These are phyloP conservation scores for Pachliopta kotzebuea DNA, from an alignment of 2,888 invertebrate genomes.

Conservation along the genomic window DNA sequence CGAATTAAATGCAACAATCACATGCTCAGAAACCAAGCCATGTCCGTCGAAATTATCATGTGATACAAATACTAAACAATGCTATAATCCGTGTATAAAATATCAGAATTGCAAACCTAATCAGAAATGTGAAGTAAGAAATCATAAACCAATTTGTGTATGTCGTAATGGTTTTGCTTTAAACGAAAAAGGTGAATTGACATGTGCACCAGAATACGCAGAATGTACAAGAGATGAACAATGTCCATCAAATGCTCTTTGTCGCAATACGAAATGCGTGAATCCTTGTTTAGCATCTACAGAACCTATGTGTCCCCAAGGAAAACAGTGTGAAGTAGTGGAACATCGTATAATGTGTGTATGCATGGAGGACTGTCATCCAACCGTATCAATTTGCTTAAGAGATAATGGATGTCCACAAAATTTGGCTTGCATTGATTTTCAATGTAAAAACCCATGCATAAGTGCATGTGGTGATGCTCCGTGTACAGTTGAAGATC, in stretches of 20 bases:
- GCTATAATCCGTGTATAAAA: conserved; percentile 89
- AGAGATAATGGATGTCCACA: conserved; percentile 93
- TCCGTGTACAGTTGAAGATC: conserved; percentile 96
- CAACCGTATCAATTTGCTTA: conserved; percentile 92
- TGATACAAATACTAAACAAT: conserved; percentile 84
- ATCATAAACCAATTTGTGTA: conserved; percentile 91
- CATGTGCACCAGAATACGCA: conserved; percentile 90
- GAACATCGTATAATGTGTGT: conserved; percentile 93
- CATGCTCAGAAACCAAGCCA: conserved; percentile 84
- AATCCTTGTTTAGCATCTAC: conserved; percentile 89
- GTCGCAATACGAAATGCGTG: conserved; percentile 90
- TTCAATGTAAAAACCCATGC: conserved; percentile 95
- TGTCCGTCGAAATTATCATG: conserved; percentile 90
- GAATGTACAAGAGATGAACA: conserved; percentile 91
- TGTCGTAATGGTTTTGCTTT: conserved; percentile 94
- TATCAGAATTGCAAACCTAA: conserved; percentile 87
- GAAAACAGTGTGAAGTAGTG: conserved; percentile 92
- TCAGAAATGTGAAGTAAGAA: conserved; percentile 93
- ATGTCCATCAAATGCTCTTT: conserved; percentile 92
- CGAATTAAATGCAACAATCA: conserved; percentile 79
- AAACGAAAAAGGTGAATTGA: conserved; percentile 92
- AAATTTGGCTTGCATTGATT: conserved; percentile 92
- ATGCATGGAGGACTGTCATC: conserved; percentile 92
- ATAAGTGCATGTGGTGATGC: conserved; percentile 91
- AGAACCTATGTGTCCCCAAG: conserved; percentile 86